phyloP scores from a whole-genome alignment of 2,888 invertebrate species.

The Perithous albicinctus region DNA sequence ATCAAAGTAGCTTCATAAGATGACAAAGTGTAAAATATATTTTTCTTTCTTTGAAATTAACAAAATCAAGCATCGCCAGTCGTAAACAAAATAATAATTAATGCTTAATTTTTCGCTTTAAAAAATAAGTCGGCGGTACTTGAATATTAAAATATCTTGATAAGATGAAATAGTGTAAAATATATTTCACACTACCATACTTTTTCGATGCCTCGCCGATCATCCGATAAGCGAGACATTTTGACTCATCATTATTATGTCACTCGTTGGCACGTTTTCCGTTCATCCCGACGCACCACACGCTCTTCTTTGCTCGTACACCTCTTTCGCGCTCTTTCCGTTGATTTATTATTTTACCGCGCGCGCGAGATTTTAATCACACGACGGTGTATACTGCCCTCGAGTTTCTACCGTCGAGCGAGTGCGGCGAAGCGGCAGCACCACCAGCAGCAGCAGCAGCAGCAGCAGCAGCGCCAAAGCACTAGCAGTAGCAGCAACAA shows the following conservation, averaged over 20 bases:
- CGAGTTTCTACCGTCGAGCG: conserved; percentile 45
- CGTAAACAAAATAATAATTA: too few relatives aligned
- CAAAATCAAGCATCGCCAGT: too few relatives aligned
- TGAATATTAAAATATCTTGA: too few relatives aligned
- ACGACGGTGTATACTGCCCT: conserved; percentile 8
- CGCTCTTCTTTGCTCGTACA: not conserved
- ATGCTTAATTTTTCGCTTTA: too few relatives aligned
- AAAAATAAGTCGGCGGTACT: too few relatives aligned
- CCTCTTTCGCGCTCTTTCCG: not conserved
- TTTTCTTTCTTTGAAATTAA: too few relatives aligned
- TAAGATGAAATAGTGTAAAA: too few relatives aligned
- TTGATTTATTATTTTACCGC: conserved; percentile 46
- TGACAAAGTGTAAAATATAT: too few relatives aligned
- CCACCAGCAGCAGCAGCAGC: conserved; percentile 13
- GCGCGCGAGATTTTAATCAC: conserved; percentile 26
- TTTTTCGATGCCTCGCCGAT: conserved; percentile 7
- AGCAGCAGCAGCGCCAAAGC: conserved; percentile 26
- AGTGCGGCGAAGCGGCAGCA: conserved; percentile 39
- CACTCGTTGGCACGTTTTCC: conserved; percentile 38
- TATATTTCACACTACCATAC: not conserved
- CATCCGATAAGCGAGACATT: not conserved
- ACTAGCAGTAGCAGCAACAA: conserved; percentile 66
- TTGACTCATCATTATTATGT: conserved; percentile 38
- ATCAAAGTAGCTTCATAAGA: too few relatives aligned
- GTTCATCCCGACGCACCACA: not conserved